Evolutionary conservation across 2,888 invertebrate genomes (phyloP).

Genomic region (Nymphalis c-album): DNA sequence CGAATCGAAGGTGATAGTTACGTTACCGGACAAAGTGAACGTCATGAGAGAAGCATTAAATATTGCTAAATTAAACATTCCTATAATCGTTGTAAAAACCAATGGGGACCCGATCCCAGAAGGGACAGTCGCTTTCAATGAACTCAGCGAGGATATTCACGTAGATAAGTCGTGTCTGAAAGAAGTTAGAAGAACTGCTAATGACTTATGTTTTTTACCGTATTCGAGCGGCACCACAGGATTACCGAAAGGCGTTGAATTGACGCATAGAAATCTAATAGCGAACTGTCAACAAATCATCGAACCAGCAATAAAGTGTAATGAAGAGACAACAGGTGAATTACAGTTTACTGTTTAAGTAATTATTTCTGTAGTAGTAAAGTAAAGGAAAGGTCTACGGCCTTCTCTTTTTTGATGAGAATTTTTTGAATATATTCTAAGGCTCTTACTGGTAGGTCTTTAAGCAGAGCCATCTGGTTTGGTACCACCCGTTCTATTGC

Average conservation of each 20-base stretch:
- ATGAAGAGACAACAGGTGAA: slow-evolving; percentile 67
- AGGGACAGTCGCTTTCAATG: slow-evolving; percentile 83
- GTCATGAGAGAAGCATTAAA: slow-evolving; percentile 75
- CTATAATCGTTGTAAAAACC: slow-evolving; percentile 77
- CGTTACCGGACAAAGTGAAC: slow-evolving; percentile 76
- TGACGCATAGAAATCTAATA: slow-evolving; percentile 83
- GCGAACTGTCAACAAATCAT: slow-evolving; percentile 74
- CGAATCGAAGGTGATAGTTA: slow-evolving; percentile 83
- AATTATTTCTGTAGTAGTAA: too few relatives aligned
- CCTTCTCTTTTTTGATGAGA: too few relatives aligned
- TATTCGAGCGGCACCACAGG: slow-evolving; percentile 95
- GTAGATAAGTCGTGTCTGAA: slow-evolving; percentile 79
- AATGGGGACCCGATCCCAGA: slow-evolving; percentile 63
- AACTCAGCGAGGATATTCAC: slow-evolving; percentile 80
- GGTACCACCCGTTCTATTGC: too few relatives aligned
- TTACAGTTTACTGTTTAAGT: not conserved
- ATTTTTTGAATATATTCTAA: too few relatives aligned
- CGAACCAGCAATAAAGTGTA: slow-evolving; percentile 52
- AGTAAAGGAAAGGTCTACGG: too few relatives aligned
- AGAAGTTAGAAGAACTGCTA: slow-evolving; percentile 63
- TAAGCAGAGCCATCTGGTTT: too few relatives aligned
- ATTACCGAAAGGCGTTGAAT: slow-evolving; percentile 87
- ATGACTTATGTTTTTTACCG: slow-evolving; percentile 86
- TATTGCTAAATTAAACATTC: slow-evolving; percentile 73
- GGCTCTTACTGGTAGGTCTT: too few relatives aligned